Evolutionary conservation across 2,113 vertebrate species (phyloP).

Genomic region (Macquaria ambigua): DNA sequence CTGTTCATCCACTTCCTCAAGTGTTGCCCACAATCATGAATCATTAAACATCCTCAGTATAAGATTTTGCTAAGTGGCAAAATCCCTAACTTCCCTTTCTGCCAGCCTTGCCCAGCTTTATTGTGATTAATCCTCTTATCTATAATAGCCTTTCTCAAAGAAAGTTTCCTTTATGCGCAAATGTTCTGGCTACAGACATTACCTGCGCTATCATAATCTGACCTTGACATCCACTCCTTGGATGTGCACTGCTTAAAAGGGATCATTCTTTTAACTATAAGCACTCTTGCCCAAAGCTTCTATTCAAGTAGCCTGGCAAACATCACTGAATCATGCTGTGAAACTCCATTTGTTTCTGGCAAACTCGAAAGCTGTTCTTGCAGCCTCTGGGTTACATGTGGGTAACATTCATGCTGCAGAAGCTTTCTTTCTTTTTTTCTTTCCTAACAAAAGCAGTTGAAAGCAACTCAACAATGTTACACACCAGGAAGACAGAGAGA

Average conservation of each 20-base stretch:
- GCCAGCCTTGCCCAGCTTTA: background rate
- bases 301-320: background rate
- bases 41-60: constrained; percentile 17
- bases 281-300: background rate
- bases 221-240: constrained; percentile 35
- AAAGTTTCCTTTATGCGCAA: constrained; percentile 25
- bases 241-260: constrained; percentile 1
- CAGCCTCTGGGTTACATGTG: background rate
- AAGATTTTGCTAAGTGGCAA: constrained; percentile 13
- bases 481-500: background rate
- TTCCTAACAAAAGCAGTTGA: background rate
- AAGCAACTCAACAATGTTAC: background rate
- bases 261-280: background rate
- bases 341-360: background rate
- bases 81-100: constrained; percentile 32
- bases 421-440: no score
- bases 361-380: background rate
- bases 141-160: constrained; percentile 20
- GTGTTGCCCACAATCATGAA: constrained; percentile 3
- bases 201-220: constrained; percentile 12
- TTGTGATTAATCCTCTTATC: constrained; percentile 51
- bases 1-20: constrained; percentile 34
- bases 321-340: background rate
- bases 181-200: constrained; percentile 9
- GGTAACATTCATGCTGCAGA: constrained; percentile 1